phyloP scores from a whole-genome alignment of 2,888 invertebrate species.

The Serripes groenlandicus region DNA sequence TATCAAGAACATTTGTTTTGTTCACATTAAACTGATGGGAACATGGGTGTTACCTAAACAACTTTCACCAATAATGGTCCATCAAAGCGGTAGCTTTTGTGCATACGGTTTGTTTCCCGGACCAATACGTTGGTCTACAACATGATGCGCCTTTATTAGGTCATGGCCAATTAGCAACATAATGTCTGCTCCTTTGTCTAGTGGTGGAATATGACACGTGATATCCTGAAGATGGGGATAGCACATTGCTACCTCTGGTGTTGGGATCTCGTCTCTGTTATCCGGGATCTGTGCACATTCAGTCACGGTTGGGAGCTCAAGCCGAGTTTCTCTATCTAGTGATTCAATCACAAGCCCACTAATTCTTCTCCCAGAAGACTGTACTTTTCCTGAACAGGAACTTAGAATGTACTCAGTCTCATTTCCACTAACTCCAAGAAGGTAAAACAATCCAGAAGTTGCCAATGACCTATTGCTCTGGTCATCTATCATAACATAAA shows the following conservation, averaged over 20 bases:
- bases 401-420: conserved; percentile 22
- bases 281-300: conserved; percentile 28
- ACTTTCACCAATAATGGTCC: no score
- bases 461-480: conserved; percentile 45
- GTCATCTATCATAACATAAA: conserved; percentile 46
- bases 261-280: conserved; percentile 7
- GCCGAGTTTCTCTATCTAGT: conserved; percentile 10
- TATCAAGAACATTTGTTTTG: no score
- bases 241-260: conserved; percentile 18
- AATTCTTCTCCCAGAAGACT: conserved; percentile 15
- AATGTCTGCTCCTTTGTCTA: conserved; percentile 8
- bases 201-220: background rate
- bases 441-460: conserved; percentile 22
- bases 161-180: conserved; percentile 38
- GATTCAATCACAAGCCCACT: conserved; percentile 21
- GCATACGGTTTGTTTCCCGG: no score
- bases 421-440: background rate
- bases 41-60: no score
- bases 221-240: conserved; percentile 25
- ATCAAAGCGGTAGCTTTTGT: no score
- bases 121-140: no score
- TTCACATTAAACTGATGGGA: no score
- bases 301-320: conserved; percentile 20
- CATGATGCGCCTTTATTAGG: conserved; percentile 35
- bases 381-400: conserved; percentile 23